Conservation (phyloP, 2,113 vertebrate genomes). For the Fulica atra region DNA sequence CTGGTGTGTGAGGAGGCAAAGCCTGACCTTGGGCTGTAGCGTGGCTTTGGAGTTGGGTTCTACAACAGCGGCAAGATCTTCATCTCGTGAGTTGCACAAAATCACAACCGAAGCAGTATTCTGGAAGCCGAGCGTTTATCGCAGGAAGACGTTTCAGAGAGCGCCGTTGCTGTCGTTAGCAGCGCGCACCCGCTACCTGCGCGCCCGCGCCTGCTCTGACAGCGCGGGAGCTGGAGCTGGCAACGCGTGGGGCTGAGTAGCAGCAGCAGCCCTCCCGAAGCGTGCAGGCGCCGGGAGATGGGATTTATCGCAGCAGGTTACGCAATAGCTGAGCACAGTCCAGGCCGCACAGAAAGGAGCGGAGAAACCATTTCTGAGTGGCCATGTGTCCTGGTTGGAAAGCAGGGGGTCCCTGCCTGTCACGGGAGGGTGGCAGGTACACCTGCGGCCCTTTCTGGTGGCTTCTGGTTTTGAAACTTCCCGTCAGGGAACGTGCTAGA, state of each 20-base stretch:
- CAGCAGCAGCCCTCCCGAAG: too few relatives aligned
- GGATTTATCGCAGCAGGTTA: background rate
- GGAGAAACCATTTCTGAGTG: background rate
- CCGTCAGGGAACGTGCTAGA: background rate
- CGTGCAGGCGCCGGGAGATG: background rate
- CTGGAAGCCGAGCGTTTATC: background rate
- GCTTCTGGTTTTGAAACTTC: background rate
- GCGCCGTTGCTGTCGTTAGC: background rate
- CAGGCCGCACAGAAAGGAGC: background rate
- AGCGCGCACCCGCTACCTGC: background rate
- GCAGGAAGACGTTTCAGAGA: background rate
- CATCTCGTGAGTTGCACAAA: background rate
- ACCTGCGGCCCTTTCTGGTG: background rate
- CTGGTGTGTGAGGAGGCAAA: background rate
- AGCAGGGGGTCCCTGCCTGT: background rate
- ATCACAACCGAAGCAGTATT: background rate
- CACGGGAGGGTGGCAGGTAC: background rate
- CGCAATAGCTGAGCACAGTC: background rate
- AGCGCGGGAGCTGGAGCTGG: background rate
- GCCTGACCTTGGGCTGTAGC: background rate
- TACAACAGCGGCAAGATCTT: background rate
- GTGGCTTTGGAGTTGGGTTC: background rate
- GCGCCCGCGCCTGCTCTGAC: accelerated
- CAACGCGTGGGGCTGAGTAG: background rate
- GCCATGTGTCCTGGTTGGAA: background rate